Evolutionary conservation across 53 echinoderm and acorn worm species (phyloP).

Genomic region (Holothuria scabra): DNA sequence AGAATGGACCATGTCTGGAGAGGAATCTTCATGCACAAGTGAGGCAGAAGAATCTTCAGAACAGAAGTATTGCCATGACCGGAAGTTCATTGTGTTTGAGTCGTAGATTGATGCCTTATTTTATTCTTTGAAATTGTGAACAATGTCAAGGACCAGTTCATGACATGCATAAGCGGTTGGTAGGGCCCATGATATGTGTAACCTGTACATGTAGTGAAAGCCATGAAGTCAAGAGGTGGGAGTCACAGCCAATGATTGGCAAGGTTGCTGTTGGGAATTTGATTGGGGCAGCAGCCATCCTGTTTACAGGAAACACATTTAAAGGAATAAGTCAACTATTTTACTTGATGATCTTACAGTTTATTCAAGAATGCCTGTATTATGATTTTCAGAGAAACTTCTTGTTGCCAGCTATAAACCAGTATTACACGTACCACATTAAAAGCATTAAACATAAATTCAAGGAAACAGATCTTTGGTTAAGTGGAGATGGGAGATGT

Average conservation of each 20-base stretch:
- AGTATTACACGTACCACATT: not conserved
- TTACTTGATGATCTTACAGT: constrained; percentile 5
- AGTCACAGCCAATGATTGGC: constrained; percentile 60
- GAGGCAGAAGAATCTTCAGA: constrained; percentile 35
- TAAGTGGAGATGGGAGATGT: constrained; percentile 54
- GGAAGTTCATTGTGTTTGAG: constrained; percentile 40
- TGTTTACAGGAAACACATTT: constrained; percentile 48
- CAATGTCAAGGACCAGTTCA: constrained; percentile 38
- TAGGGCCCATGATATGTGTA: constrained; percentile 43
- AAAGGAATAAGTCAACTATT: not conserved
- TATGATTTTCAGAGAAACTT: constrained; percentile 28
- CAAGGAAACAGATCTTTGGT: not conserved
- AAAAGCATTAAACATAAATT: not conserved
- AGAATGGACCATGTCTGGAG: constrained; percentile 28
- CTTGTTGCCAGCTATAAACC: constrained; percentile 38
- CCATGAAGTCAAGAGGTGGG: constrained; percentile 48
- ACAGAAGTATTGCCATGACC: constrained; percentile 25
- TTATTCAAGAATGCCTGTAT: constrained; percentile 16
- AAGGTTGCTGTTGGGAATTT: constrained; percentile 52
- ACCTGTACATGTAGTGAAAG: constrained; percentile 35
- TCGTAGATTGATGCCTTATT: constrained; percentile 20
- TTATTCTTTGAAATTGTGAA: constrained; percentile 9
- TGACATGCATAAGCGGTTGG: constrained; percentile 18
- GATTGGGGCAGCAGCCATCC: constrained; percentile 18
- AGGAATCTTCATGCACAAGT: not conserved